Evolutionary conservation across 1,140 invertebrate species (phyloP), one percentile per base, ranked within the genome.

Genomic region (Pomacea maculata): DNA sequence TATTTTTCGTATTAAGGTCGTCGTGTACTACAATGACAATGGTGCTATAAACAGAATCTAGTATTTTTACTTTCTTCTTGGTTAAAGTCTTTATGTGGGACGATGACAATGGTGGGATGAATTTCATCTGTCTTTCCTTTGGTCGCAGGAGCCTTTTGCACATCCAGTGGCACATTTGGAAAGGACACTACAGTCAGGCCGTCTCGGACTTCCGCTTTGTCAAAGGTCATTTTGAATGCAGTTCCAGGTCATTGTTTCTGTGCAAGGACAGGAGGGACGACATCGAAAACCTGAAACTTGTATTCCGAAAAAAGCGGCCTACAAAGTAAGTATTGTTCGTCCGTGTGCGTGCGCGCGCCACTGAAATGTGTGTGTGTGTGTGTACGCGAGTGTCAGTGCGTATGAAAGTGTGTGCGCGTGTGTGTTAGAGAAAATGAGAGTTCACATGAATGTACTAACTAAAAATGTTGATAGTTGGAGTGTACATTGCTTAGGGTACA

Each of bases 91-190:
- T 61, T 61, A 9, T 11, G 57, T 61, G 57, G 15, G 57, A 14
- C 57, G 57, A 61, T 61, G 11, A 61, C 57, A 61, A 9, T 11
- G 57, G 57, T 17, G 57, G 1, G 11, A 61, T 61, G 9, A 61
- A 61, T 61, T 6, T 2, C 11, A 17, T 61, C 57, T 61, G 57
- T 11, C 1, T 61, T 61, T 61, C 15, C 21, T 70, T 34, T 34
- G 12, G 21, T 25, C 21, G n/a, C 75, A 78, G 77, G 25, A 70
- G 77, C 25, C 67, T 78, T 54, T 19, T 78, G 52, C 77, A 78
- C 77, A 65, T 78, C 0, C 77, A 78, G 54, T 78, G 77, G 65
- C 77, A 78, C 52, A 78, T 78, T 21, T 78, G 77, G 77, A 78
- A 71, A 54, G 77, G 77, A 9, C 54, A 67, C 52, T 78, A 78